Evolutionary conservation across 2,797 vertebrate species (phyloP).

Genomic region (Allobates femoralis): DNA sequence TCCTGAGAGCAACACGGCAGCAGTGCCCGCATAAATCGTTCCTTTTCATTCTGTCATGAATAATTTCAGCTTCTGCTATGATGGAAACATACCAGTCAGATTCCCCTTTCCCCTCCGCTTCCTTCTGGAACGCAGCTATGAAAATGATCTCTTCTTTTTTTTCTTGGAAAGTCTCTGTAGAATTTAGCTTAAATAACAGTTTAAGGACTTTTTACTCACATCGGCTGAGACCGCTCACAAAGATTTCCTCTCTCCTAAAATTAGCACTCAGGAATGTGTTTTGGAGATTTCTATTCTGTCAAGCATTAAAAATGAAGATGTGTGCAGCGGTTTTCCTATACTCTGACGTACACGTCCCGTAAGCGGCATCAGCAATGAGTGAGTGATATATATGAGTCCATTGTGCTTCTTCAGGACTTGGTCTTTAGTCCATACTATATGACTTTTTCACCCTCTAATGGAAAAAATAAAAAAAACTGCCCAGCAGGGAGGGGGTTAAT

Average conservation of each 20-base stretch:
- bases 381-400: neutral
- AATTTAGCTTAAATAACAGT: slow-evolving; percentile 39
- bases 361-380: neutral
- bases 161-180: slow-evolving; percentile 40
- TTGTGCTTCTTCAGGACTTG: neutral
- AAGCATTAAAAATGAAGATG: slow-evolving; percentile 19
- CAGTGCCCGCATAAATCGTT: slow-evolving; percentile 38
- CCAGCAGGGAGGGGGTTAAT: slow-evolving; percentile 41
- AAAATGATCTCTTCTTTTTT: slow-evolving; percentile 49
- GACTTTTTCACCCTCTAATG: slow-evolving; percentile 1
- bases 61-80: slow-evolving; percentile 44
- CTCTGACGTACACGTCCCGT: neutral
- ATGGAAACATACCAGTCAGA: slow-evolving; percentile 57
- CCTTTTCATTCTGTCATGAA: slow-evolving; percentile 61
- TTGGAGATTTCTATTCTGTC: slow-evolving; percentile 25
- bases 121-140: slow-evolving; percentile 54
- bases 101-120: slow-evolving; percentile 39
- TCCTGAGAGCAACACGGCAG: slow-evolving; percentile 43
- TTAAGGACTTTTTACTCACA: slow-evolving; percentile 43
- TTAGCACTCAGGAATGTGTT: slow-evolving; percentile 32
- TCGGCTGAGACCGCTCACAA: slow-evolving; percentile 23
- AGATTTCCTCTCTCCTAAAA: slow-evolving; percentile 42
- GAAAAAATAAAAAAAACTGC: neutral
- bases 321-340: neutral
- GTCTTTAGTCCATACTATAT: no score